These are phyloP conservation scores for Monopis laevigella DNA, from an alignment of 2,888 invertebrate species.

Conservation along the genomic window DNA sequence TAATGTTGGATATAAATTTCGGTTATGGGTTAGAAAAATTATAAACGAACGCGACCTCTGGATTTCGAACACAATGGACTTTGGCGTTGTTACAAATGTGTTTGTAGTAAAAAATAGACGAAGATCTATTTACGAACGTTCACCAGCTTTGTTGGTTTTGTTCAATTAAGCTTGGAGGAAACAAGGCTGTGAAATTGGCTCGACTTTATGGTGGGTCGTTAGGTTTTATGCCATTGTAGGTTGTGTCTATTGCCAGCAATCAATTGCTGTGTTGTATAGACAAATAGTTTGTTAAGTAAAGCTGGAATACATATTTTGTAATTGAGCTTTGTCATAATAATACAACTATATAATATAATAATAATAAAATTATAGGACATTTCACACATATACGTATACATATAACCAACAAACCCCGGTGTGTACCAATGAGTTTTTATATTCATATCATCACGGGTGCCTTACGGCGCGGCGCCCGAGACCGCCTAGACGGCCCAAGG, in stretches of 20 bases:
- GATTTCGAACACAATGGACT: slow-evolving; percentile 35
- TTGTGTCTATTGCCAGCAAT: background rate
- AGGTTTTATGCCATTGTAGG: background rate
- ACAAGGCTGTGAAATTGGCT: background rate
- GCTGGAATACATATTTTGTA: no score
- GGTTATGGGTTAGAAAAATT: slow-evolving; percentile 50
- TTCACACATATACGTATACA: no score
- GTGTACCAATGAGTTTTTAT: no score
- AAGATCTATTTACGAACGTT: slow-evolving; percentile 31
- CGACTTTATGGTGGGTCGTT: background rate
- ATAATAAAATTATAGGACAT: no score
- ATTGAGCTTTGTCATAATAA: no score
- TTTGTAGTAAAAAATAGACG: slow-evolving; percentile 36
- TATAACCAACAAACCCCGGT: no score
- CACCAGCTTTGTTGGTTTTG: slow-evolving; percentile 6
- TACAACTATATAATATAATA: no score
- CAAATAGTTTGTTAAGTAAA: no score
- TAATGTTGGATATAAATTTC: slow-evolving; percentile 62
- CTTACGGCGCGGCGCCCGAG: no score
- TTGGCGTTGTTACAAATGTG: slow-evolving; percentile 47
- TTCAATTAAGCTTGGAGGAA: slow-evolving; percentile 6
- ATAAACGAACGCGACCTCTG: slow-evolving; percentile 35
- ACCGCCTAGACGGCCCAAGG: no score
- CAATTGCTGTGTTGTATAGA: no score
- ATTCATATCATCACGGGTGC: no score